Evolutionary conservation across 2,888 invertebrate species (phyloP).

Genomic region (Aplocera efformata): DNA sequence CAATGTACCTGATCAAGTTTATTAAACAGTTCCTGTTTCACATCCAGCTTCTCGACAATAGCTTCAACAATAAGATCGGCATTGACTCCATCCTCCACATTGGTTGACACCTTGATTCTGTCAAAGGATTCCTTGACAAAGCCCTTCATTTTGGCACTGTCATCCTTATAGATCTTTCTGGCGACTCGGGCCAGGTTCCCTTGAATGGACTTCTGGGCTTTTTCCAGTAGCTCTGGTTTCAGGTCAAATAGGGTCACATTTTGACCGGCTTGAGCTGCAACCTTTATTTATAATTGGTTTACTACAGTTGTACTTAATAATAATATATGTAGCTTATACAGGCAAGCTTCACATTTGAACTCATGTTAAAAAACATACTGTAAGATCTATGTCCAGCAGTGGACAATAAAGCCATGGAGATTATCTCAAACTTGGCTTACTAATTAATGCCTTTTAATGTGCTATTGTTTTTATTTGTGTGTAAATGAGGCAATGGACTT

Average conservation of each 20-base stretch:
- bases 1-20: slow-evolving; percentile 82
- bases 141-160: slow-evolving; percentile 82
- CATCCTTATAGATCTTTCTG: slow-evolving; percentile 87
- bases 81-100: slow-evolving; percentile 82
- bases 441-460: too few species aligned
- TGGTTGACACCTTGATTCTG: slow-evolving; percentile 79
- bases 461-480: too few species aligned
- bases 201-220: slow-evolving; percentile 85
- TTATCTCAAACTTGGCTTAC: too few species aligned
- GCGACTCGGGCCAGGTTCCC: slow-evolving; percentile 87
- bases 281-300: slow-evolving; percentile 80
- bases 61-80: slow-evolving; percentile 91
- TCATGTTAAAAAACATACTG: too few species aligned
- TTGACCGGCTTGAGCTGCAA: slow-evolving; percentile 91
- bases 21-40: slow-evolving; percentile 88
- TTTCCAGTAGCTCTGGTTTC: slow-evolving; percentile 84
- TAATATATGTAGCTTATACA: too few species aligned
- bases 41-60: slow-evolving; percentile 90
- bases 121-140: slow-evolving; percentile 82
- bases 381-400: too few species aligned
- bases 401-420: too few species aligned
- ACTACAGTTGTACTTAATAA: too few species aligned
- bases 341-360: too few species aligned
- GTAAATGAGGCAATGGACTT: too few species aligned
- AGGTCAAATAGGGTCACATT: slow-evolving; percentile 91